phyloP scores from a whole-genome alignment of 2,888 invertebrate genomes.

The Notocelia uddmanniana region DNA sequence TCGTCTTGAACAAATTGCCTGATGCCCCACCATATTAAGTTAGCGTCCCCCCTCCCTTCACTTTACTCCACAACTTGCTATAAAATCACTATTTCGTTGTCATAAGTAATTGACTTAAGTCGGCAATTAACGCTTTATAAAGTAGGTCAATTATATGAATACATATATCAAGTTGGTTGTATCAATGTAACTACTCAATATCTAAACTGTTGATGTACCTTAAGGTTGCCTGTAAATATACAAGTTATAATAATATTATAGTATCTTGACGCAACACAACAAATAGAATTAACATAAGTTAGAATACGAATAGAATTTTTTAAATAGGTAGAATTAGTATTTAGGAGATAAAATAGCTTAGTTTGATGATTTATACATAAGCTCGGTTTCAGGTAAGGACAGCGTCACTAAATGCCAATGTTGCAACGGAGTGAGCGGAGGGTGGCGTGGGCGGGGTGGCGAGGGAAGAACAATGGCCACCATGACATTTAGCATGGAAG shows the following conservation, averaged over 20 bases:
- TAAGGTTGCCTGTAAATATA: neutral
- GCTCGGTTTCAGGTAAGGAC: constrained; percentile 65
- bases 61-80: constrained; percentile 54
- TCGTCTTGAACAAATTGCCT: constrained; percentile 84
- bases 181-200: neutral
- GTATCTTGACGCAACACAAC: neutral
- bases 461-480: constrained; percentile 80
- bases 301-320: no score
- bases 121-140: constrained; percentile 58
- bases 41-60: constrained; percentile 66
- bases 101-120: constrained; percentile 65
- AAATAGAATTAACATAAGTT: no score
- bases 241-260: neutral
- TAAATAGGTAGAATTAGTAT: neutral
- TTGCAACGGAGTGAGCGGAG: constrained; percentile 63
- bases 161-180: neutral
- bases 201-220: neutral
- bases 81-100: constrained; percentile 66
- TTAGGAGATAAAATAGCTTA: neutral
- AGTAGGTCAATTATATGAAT: constrained; percentile 41
- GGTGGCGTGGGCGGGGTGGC: constrained; percentile 56
- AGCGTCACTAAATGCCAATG: constrained; percentile 77
- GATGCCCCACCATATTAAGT: constrained; percentile 83
- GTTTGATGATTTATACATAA: constrained; percentile 74
- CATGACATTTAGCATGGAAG: constrained; percentile 85